A percentile compares a stretch with the other conserved stretches of the same genome.
Evolutionary conservation across 2,113 vertebrate species (phyloP).

Genomic region (Crotalus tigris): DNA sequence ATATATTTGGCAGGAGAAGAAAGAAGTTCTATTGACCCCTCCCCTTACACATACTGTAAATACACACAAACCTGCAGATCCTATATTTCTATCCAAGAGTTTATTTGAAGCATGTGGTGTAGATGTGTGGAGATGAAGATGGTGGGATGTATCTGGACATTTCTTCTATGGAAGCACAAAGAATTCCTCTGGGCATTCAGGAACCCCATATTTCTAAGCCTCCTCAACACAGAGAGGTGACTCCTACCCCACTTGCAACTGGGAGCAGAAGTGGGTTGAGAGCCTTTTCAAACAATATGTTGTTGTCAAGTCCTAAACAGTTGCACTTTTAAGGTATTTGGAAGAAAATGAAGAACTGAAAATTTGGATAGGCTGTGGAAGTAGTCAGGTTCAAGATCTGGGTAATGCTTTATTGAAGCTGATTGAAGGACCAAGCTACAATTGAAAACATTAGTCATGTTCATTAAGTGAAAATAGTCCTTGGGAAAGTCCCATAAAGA

Average conservation of each 20-base stretch:
- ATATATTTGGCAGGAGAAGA: not conserved
- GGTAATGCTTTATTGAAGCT: not conserved
- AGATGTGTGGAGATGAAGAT: not conserved
- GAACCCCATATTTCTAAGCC: not conserved
- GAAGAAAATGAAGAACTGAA: not conserved
- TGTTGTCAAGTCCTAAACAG: not conserved
- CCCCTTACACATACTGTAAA: not conserved
- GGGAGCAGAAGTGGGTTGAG: not conserved
- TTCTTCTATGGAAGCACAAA: not conserved
- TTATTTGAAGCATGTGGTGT: not conserved
- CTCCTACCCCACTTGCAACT: not conserved
- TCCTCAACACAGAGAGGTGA: not conserved
- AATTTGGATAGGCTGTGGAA: not conserved
- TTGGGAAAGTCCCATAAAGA: not conserved
- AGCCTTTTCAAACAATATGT: not conserved
- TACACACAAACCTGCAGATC: not conserved
- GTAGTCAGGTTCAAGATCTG: not conserved
- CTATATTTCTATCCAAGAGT: not conserved
- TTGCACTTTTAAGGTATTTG: not conserved
- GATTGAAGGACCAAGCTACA: not conserved
- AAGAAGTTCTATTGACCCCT: not conserved
- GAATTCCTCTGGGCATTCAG: not conserved
- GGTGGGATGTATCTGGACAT: not conserved
- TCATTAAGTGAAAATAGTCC: not conserved
- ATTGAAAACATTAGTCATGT: not conserved